Evolutionary conservation across 1,140 invertebrate genomes (phyloP).

Genomic region (Drosophila pachea): DNA sequence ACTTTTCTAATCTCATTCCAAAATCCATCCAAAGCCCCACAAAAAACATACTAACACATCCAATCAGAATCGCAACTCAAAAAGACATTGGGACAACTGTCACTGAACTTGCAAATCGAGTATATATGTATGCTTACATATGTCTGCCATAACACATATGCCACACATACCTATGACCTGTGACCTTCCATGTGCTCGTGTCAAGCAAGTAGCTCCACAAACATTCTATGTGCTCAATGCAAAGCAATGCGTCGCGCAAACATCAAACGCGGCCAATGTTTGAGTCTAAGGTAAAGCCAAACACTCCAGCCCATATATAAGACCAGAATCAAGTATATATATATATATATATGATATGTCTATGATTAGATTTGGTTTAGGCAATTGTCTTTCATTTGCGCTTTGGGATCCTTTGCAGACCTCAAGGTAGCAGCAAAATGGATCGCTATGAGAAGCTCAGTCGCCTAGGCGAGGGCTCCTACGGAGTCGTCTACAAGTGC

Average conservation of each 20-base stretch:
- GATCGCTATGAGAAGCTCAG: constrained; percentile 98
- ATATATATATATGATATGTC: background rate
- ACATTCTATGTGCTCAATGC: constrained; percentile 73
- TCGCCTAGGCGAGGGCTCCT: constrained; percentile 98
- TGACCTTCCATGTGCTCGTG: constrained; percentile 64
- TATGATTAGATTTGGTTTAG: background rate
- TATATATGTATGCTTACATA: constrained; percentile 5
- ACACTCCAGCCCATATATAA: constrained; percentile 16
- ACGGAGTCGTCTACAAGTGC: constrained; percentile 99
- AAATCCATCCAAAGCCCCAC: constrained; percentile 22
- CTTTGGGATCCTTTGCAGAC: constrained; percentile 80
- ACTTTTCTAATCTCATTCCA: constrained; percentile 53
- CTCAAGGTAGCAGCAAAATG: constrained; percentile 93
- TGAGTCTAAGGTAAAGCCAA: constrained; percentile 73
- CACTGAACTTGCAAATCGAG: constrained; percentile 13
- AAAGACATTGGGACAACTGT: constrained; percentile 51
- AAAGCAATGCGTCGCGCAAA: constrained; percentile 76
- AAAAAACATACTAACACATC: constrained; percentile 48
- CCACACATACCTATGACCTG: constrained; percentile 20
- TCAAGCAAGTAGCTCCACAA: constrained; percentile 59
- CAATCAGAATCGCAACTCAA: constrained; percentile 32
- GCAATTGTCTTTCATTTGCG: background rate
- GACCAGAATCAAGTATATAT: constrained; percentile 12
- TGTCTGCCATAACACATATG: background rate
- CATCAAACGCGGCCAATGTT: constrained; percentile 76